A percentile compares a stretch with the other conserved stretches of the same genome.
These are phyloP conservation scores for Aulostomus chinensis DNA, from an alignment of 2,797 vertebrate genomes.

Conservation along the genomic window DNA sequence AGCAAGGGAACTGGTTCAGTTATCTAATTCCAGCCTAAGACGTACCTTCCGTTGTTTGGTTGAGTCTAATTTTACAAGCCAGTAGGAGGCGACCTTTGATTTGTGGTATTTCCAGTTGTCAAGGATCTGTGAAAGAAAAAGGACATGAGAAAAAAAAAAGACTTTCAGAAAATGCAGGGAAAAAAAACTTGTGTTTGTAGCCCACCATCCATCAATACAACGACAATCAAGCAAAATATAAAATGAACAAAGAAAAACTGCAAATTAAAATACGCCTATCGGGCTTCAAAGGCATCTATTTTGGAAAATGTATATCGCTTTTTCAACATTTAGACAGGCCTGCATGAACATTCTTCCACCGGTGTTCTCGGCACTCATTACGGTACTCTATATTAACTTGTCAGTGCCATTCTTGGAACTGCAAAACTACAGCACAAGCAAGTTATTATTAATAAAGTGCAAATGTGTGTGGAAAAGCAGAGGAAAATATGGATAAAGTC, in stretches of 20 bases:
- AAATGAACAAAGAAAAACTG: too few relatives aligned
- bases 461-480: conserved; percentile 1
- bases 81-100: conserved; percentile 96
- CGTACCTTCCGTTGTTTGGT: conserved; percentile 94
- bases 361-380: conserved; percentile 5
- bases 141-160: conserved; percentile 23
- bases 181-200: too few relatives aligned
- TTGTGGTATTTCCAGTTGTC: conserved; percentile 99
- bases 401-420: too few relatives aligned
- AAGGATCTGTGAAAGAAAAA: conserved; percentile 84
- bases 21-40: too few relatives aligned
- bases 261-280: too few relatives aligned
- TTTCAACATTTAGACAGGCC: conserved; percentile 9
- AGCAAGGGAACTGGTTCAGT: too few relatives aligned
- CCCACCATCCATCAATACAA: too few relatives aligned
- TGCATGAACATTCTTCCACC: conserved; percentile 3
- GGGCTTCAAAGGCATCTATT: too few relatives aligned
- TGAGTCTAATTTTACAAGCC: conserved; percentile 96
- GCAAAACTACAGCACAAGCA: not conserved
- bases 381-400: conserved; percentile 7
- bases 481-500: not conserved
- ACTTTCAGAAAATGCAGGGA: not conserved
- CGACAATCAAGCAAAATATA: too few relatives aligned
- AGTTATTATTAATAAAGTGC: conserved; percentile 10
- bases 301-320: too few relatives aligned